Conservation (phyloP, 2,888 invertebrate genomes). For the Furcula furcula region DNA sequence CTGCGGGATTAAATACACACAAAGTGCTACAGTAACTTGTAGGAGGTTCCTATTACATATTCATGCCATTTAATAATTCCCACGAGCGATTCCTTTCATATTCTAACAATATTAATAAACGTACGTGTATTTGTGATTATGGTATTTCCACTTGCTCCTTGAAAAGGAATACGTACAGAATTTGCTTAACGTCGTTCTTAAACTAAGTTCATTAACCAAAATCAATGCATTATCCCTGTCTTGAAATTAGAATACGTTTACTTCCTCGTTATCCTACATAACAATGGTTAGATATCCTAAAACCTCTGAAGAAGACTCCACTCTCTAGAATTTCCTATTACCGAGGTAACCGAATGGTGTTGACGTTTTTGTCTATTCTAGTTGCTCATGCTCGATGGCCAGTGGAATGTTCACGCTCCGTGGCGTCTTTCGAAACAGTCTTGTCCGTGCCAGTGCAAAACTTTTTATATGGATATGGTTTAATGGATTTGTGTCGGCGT, state of each 20-base stretch:
- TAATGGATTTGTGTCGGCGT: slow-evolving; percentile 59
- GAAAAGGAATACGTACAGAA: no score
- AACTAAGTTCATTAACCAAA: no score
- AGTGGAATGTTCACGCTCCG: slow-evolving; percentile 78
- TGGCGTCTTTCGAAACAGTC: slow-evolving; percentile 76
- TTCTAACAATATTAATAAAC: no score
- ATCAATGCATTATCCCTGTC: no score
- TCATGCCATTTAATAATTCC: slow-evolving; percentile 1
- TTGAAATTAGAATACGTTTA: no score
- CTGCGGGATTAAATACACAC: not conserved
- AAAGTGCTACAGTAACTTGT: not conserved
- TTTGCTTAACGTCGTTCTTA: no score
- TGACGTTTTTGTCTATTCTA: slow-evolving; percentile 66
- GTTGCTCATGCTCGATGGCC: slow-evolving; percentile 63
- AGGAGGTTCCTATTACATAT: not conserved
- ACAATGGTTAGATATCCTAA: no score
- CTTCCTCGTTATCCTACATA: no score
- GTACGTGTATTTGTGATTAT: no score
- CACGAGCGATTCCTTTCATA: no score
- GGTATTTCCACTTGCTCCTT: no score
- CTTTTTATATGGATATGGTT: slow-evolving; percentile 56
- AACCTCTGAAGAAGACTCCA: slow-evolving; percentile 2
- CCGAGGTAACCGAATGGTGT: slow-evolving; percentile 49
- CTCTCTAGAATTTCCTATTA: slow-evolving; percentile 47
- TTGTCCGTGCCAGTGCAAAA: slow-evolving; percentile 74